phyloP scores from a whole-genome alignment of 92 coral and sea anemone species.

The Galaxea fascicularis region DNA sequence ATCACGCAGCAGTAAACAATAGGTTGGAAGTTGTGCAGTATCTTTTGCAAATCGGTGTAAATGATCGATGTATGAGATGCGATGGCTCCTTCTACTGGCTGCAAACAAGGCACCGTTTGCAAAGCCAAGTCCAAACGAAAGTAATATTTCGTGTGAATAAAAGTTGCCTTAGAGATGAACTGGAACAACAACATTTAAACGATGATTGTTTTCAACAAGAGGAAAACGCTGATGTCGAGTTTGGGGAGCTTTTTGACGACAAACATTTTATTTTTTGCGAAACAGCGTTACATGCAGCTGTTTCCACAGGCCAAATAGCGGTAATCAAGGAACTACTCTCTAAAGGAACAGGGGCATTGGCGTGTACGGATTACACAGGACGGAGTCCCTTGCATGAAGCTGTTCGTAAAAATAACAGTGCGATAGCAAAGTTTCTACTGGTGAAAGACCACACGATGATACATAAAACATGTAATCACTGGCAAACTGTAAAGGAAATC shows the following conservation, averaged over 20 bases:
- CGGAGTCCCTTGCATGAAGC: conserved; percentile 77
- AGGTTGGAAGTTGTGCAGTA: conserved; percentile 53
- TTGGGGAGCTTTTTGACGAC: conserved; percentile 53
- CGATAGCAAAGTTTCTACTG: conserved; percentile 52
- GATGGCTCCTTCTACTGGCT: conserved; percentile 74
- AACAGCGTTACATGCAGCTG: conserved; percentile 77
- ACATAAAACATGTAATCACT: conserved; percentile 41
- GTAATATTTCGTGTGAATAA: not conserved
- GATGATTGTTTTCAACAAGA: not conserved
- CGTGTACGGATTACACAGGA: conserved; percentile 69
- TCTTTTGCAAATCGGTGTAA: conserved; percentile 49
- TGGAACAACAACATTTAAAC: too few species aligned
- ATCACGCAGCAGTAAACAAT: conserved; percentile 76
- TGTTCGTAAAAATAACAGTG: conserved; percentile 45
- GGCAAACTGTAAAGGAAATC: conserved; percentile 14
- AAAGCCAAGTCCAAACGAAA: not conserved
- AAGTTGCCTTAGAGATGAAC: not conserved
- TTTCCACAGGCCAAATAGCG: conserved; percentile 40
- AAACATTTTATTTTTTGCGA: conserved; percentile 61
- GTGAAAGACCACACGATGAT: conserved; percentile 50
- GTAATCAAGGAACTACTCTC: conserved; percentile 53
- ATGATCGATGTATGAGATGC: conserved; percentile 64
- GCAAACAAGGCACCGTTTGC: conserved; percentile 34
- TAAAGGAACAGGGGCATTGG: conserved; percentile 16
- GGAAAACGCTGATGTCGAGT: not conserved